Evolutionary conservation across 2,113 vertebrate genomes (phyloP).

Genomic region (Porphyrio hochstetteri): DNA sequence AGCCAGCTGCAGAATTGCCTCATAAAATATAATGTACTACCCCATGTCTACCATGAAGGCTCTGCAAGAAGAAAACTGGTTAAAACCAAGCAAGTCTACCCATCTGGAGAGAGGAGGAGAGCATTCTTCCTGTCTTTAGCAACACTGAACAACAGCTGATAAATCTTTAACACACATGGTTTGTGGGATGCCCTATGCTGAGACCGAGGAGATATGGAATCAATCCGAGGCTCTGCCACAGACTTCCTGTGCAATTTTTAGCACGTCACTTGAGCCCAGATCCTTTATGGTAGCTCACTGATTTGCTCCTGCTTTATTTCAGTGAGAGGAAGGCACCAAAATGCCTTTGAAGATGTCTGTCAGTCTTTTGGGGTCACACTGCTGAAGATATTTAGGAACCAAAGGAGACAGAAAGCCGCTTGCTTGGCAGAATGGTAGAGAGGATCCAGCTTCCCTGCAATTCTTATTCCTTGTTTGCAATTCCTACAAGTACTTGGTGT

Average conservation of each 20-base stretch:
- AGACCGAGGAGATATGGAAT: conserved; percentile 51
- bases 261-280: conserved; percentile 14
- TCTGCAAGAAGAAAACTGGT: background rate
- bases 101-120: conserved; percentile 55
- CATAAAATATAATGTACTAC: background rate
- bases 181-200: conserved; percentile 41
- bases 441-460: background rate
- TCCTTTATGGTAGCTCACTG: conserved; percentile 17
- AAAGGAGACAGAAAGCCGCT: background rate
- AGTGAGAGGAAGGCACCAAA: background rate
- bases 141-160: conserved; percentile 66
- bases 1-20: background rate
- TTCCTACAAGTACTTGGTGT: background rate
- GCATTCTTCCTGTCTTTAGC: conserved; percentile 60
- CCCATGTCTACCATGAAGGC: background rate
- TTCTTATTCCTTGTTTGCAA: background rate
- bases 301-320: conserved; percentile 40
- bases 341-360: conserved; percentile 10
- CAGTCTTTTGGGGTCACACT: background rate
- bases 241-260: conserved; percentile 57
- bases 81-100: background rate
- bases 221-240: conserved; percentile 56
- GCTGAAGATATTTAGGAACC: background rate
- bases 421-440: background rate
- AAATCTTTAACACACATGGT: conserved; percentile 67